phyloP scores from a whole-genome alignment of 2,888 invertebrate species.

The Danaus chrysippus region DNA sequence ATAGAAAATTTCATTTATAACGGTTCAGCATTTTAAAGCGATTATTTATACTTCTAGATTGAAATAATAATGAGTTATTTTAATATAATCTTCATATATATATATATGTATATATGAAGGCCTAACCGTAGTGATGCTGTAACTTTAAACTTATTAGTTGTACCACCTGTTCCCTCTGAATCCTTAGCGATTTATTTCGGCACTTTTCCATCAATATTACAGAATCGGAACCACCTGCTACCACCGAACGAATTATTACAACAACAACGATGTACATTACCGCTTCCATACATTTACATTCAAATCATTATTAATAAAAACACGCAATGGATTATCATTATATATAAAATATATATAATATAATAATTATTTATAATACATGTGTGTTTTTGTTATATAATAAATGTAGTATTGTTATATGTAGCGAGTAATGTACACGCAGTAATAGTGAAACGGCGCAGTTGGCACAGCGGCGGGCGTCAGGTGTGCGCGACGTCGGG shows the following conservation, averaged over 20 bases:
- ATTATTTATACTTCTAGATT: too few species aligned
- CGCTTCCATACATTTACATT: slow-evolving; percentile 10
- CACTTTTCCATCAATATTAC: slow-evolving; percentile 23
- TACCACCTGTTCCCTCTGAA: slow-evolving; percentile 7
- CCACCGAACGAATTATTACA: slow-evolving; percentile 6
- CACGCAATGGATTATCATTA: slow-evolving; percentile 20
- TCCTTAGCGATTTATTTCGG: slow-evolving; percentile 17
- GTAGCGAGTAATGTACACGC: slow-evolving; percentile 40
- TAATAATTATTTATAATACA: background rate
- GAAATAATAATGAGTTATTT: too few species aligned
- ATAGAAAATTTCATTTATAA: too few species aligned
- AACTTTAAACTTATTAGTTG: background rate
- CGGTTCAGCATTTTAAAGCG: too few species aligned
- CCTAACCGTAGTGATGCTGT: background rate
- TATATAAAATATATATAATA: background rate
- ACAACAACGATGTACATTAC: slow-evolving; percentile 17
- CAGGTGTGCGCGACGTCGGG: slow-evolving; percentile 52
- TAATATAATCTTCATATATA: too few species aligned
- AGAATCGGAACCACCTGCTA: slow-evolving; percentile 25
- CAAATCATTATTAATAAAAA: slow-evolving; percentile 15
- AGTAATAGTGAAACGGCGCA: slow-evolving; percentile 34
- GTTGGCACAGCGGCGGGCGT: slow-evolving; percentile 43
- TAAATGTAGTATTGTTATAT: slow-evolving; percentile 16
- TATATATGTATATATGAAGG: too few species aligned
- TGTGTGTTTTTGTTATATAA: background rate